phyloP scores from a whole-genome alignment of 1,140 invertebrate genomes.

The Tenebrio molitor region DNA sequence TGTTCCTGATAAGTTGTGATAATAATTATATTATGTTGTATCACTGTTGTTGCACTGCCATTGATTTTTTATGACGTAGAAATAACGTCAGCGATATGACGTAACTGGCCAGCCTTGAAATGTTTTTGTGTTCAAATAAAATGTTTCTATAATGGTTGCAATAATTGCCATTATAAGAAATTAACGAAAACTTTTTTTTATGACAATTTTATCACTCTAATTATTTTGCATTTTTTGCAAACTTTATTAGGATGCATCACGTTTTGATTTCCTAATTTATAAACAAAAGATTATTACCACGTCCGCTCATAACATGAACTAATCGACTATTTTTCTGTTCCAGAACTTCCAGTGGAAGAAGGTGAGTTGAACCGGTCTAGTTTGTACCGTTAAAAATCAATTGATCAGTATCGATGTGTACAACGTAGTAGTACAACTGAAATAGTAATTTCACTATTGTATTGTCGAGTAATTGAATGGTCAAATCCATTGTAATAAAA shows the following conservation, averaged over 20 bases:
- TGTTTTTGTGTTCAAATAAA: conserved; percentile 18
- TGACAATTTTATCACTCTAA: too few species aligned
- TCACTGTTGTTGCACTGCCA: not conserved
- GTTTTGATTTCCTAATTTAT: too few species aligned
- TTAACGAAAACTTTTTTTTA: conserved; percentile 4
- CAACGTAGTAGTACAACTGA: not conserved
- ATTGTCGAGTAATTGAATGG: too few species aligned
- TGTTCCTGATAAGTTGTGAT: not conserved
- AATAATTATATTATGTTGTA: conserved; percentile 11
- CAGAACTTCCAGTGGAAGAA: conserved; percentile 84
- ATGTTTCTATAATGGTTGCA: conserved; percentile 9
- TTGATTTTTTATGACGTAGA: conserved; percentile 39
- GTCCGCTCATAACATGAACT: not conserved
- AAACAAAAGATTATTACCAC: too few species aligned
- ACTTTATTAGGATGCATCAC: too few species aligned
- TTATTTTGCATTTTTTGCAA: too few species aligned
- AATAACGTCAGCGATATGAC: conserved; percentile 41
- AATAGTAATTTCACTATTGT: too few species aligned
- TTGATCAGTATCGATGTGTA: not conserved
- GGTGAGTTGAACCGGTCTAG: conserved; percentile 68
- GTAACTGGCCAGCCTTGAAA: conserved; percentile 6
- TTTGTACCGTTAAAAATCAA: not conserved
- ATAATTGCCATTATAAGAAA: not conserved
- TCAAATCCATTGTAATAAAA: too few species aligned
- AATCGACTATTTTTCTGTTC: conserved; percentile 67